Base-by-base conservation (phyloP, 2,888 invertebrate species). In the Megaustenia siamemsis region DNA sequence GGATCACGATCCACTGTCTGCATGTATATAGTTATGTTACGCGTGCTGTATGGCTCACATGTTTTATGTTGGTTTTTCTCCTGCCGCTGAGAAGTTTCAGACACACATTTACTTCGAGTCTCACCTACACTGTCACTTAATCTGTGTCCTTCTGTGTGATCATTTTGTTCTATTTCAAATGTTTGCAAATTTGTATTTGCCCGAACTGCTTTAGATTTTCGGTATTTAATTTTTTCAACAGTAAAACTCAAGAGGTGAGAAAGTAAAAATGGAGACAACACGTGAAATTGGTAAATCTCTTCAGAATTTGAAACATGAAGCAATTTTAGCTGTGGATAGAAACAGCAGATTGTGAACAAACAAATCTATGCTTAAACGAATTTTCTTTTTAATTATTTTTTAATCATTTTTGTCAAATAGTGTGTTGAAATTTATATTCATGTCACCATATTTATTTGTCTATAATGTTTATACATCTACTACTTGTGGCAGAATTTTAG, bases 1-100 rank as follows among this genome's bases (percentile, higher is more conserved):
- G 86, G 86, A 10, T 77, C 56, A 68, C 82, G 63, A 35, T 75
- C 45, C 24, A 78, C 63, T 43, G n/a, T 43, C 12, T 77, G 8
- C 15, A 28, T 2, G 2, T 77, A 5, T 35, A n/a, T 56, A 15
- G 15, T 24, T 24, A 24, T 76, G 0, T 56, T 24, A 10, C n/a
- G 3, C 8, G 28, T 6, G 45, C 49, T 8, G 3, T 12, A 6
- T 28, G 10, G 1, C 28, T 18, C 43, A 71, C 10, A 35, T 4
- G 15, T 71, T 71, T 24, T 15, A n/a, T 12, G 68, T 2, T 24
- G 24, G 38, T 40, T 32, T 21, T 38, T 2, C 15, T 15, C 35
- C 38, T 1, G 24, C n/a, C n/a, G n/a, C n/a, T n/a, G n/a, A n/a
- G n/a, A n/a, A n/a, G n/a, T n/a, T n/a, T n/a, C n/a, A n/a, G n/a